These are phyloP conservation scores for Lithobates pipiens DNA, from an alignment of 2,797 vertebrate genomes.

Conservation along the genomic window DNA sequence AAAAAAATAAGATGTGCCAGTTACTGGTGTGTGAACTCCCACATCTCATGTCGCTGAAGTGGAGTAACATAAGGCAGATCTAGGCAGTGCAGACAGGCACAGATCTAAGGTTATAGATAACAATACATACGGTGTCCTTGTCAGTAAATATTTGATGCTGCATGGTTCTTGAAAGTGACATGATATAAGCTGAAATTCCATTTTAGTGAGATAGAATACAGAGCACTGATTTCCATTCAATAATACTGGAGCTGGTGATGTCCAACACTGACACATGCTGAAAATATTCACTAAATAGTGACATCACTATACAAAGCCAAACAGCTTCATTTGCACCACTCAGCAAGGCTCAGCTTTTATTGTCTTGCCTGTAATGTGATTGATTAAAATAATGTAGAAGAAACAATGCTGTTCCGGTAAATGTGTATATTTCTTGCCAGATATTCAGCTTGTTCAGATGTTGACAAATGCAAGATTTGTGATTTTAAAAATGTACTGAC, in stretches of 20 bases:
- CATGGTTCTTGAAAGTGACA: not conserved
- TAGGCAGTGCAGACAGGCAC: not conserved
- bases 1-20: too few species aligned
- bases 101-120: not conserved
- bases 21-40: too few species aligned
- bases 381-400: slow-evolving; percentile 42
- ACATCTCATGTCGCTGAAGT: too few species aligned
- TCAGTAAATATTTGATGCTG: not conserved
- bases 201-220: not conserved
- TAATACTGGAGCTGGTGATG: not conserved
- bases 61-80: too few species aligned
- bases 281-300: slow-evolving; percentile 27
- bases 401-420: slow-evolving; percentile 55
- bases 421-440: slow-evolving; percentile 51
- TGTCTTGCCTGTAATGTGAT: slow-evolving; percentile 38
- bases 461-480: slow-evolving; percentile 58
- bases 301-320: not conserved
- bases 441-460: slow-evolving; percentile 31
- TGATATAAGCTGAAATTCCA: too few species aligned
- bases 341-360: slow-evolving; percentile 5
- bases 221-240: not conserved
- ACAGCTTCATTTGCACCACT: slow-evolving; percentile 4
- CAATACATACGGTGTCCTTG: not conserved
- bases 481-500: slow-evolving; percentile 42
- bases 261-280: not conserved